phyloP scores from a whole-genome alignment of 2,113 vertebrate genomes.

The Halcyon malimbica region DNA sequence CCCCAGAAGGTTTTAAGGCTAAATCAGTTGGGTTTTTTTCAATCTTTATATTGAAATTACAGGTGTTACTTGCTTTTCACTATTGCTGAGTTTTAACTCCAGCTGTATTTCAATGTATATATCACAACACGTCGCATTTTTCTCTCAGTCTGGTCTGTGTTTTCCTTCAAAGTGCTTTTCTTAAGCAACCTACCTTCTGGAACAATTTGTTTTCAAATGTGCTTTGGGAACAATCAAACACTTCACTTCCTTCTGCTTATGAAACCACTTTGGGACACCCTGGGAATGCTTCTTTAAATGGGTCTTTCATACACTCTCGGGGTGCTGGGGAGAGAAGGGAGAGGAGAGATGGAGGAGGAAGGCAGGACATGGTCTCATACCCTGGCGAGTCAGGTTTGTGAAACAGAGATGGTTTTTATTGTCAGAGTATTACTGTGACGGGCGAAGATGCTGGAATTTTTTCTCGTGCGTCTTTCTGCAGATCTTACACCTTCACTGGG shows the following conservation, averaged over 20 bases:
- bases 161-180: neutral
- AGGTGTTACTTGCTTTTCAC: neutral
- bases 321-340: neutral
- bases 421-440: rapidly evolving
- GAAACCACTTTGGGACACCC: neutral
- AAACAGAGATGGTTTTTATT: neutral
- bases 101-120: neutral
- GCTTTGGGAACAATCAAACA: constrained; percentile 8
- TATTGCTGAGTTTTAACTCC: neutral
- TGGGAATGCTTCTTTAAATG: neutral
- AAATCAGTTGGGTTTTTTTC: neutral
- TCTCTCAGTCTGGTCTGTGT: neutral
- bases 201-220: neutral
- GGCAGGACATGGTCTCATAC: neutral
- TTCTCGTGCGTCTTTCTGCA: neutral
- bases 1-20: neutral
- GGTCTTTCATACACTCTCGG: neutral
- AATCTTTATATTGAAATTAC: neutral
- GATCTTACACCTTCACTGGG: rapidly evolving
- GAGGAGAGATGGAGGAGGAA: neutral
- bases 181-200: neutral
- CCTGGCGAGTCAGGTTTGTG: neutral
- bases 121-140: neutral
- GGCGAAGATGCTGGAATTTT: neutral
- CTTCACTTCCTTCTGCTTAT: constrained; percentile 5